Evolutionary conservation across 2,888 invertebrate species (phyloP).

Genomic region (Cremastobaeus sp.): DNA sequence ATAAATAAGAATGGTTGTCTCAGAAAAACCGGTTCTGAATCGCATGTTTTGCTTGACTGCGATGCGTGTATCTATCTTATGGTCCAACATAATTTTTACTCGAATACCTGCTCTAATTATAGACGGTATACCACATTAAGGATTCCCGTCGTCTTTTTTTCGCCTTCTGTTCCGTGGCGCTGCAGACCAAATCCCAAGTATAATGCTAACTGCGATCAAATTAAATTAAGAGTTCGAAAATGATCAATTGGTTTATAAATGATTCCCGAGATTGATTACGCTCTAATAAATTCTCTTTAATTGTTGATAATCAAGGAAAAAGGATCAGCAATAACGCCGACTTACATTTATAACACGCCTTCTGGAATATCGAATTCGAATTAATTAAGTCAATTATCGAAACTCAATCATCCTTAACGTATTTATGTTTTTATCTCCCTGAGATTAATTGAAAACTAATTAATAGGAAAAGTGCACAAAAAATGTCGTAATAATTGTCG

Average conservation of each 20-base stretch:
- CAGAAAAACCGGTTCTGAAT: constrained; percentile 49
- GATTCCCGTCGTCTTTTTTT: constrained; percentile 19
- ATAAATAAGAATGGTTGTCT: constrained; percentile 31
- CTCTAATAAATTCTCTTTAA: too few species aligned
- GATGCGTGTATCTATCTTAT: constrained; percentile 26
- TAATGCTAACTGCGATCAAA: constrained; percentile 36
- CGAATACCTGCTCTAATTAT: constrained; percentile 75
- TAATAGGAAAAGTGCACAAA: too few species aligned
- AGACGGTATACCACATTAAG: constrained; percentile 66
- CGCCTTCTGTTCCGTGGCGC: constrained; percentile 12
- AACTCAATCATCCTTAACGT: too few species aligned
- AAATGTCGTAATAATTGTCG: too few species aligned
- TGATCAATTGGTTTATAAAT: constrained; percentile 49
- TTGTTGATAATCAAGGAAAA: too few species aligned
- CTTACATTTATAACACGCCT: too few species aligned
- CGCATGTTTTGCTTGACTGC: constrained; percentile 41
- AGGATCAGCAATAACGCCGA: too few species aligned
- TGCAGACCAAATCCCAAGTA: constrained; percentile 18
- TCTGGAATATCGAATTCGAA: too few species aligned
- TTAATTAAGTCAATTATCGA: too few species aligned
- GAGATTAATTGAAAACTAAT: too few species aligned
- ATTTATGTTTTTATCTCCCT: too few species aligned
- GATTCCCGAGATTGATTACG: constrained; percentile 24
- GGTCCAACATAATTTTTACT: constrained; percentile 70
- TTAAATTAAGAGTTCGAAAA: constrained; percentile 48